Base-by-base conservation (phyloP, 2,113 vertebrate species). In the Piaya cayana region DNA sequence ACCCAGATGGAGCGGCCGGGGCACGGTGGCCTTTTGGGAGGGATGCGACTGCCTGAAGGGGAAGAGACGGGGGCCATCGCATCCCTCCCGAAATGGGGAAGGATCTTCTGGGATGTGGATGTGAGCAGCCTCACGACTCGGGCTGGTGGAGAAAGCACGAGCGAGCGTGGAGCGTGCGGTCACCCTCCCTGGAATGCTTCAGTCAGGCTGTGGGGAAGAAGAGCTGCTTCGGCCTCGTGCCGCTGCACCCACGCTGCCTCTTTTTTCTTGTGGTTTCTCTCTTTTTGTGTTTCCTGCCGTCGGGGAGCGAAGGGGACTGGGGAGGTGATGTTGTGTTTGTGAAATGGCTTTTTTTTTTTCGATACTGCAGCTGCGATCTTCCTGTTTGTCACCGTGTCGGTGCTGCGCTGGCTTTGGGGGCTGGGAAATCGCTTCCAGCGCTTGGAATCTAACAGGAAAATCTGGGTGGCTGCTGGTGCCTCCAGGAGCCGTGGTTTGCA, bases 1-100 rank as follows among this genome's bases (percentile, higher is more conserved):
- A 96, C 94, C 96, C 97, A 97, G 97, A 97, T 97, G 96, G 96
- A 92, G 82, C 5, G 0, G 83, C 75, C 30, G 0, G 67, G 58
- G 62, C 60, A 43, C 1, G 14, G 90, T 92, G 81, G 92, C 92
- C 75, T 94, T 90, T 91, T 1, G 30, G 78, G 68, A 77, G 79
- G 75, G 93, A 90, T 78, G 82, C 11, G 29, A 74, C 27, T 11
- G 70, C 65, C 37, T 69, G 8, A 90, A 37, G 67, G 52, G 53
- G 49, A 86, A 82, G 67, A 62, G 45, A 55, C 63, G 14, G 49
- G 58, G 47, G 53, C 29, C 8, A 10, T 69, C 2, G 27, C 27
- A 27, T 15, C 90, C 47, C 21, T 86, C 70, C 78, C 5, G 0
- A 88, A 90, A 90, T 34, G 67, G 58, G 59, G 49, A 86, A 82